Evolutionary conservation across 1,140 invertebrate genomes (phyloP), one percentile per base, ranked within the genome.

Genomic region (Parapsyche elsis): DNA sequence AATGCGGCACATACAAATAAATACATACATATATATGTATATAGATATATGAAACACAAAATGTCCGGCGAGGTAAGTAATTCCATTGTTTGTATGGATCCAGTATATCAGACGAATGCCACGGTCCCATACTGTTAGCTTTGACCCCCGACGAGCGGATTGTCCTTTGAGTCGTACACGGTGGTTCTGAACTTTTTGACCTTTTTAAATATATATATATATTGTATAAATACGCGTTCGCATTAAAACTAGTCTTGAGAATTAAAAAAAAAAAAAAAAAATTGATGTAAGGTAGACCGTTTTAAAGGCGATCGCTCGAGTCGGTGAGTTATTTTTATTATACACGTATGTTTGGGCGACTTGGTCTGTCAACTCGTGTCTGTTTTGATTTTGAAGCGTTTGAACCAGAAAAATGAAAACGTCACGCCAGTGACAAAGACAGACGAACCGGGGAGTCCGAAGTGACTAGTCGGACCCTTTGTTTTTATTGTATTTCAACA

Each of bases 71-170:
- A 81, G 82, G 81, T 81, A 83, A 83, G 82, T 83, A 81, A 83
- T 83, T 81, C 82, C 82, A 83, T 83, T 83, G 82, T 83, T 80
- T 81, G 76, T 82, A 76, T 26, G 81, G 75, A 67, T 30, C 74
- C 79, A 77, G 74, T 80, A 77, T 80, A 80, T 80, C 79, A 76
- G 79, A 70, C 74, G 79, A 77, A 77, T 78, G 71, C 73, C 79
- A 80, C 73, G 73, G 79, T 74, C 79, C 81, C 79, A 78, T 82
- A 82, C 81, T 82, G 81, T 77, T 82, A 77, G 75, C 75, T 77
- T 77, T 77, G 75, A 77, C 75, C 75, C 75, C 75, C 45, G 57
- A 57, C 75, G 75, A 77, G 75, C 75, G 44, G 30, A 30, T 53
- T 77, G 75, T 77, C 75, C 75, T 64, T 77, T 77, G 75, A 49